phyloP scores from a whole-genome alignment of 1,140 invertebrate species.

The Saccostrea glomerata region DNA sequence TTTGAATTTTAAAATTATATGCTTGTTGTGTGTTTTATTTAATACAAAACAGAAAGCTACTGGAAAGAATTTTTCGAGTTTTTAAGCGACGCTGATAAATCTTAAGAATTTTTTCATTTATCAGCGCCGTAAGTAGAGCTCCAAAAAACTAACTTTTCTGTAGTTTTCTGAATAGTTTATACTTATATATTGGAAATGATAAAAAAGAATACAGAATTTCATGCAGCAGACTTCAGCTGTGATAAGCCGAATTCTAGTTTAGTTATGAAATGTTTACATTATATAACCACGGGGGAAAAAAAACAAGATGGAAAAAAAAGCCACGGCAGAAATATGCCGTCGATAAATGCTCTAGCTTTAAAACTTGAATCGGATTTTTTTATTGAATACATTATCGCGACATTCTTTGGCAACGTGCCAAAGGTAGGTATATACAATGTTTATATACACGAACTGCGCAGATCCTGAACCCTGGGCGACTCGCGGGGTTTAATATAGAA shows the following conservation, averaged over 20 bases:
- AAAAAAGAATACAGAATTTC: too few relatives aligned
- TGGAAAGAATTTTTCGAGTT: neutral
- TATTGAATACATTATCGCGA: slow-evolving; percentile 1
- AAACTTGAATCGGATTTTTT: slow-evolving; percentile 12
- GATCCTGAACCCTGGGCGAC: slow-evolving; percentile 12
- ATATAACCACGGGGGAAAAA: neutral
- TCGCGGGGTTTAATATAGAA: neutral
- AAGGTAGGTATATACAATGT: slow-evolving; percentile 14
- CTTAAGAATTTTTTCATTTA: neutral
- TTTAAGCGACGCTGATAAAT: neutral
- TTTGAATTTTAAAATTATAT: neutral
- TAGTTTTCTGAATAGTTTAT: neutral
- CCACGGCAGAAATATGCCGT: too few relatives aligned
- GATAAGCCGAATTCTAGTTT: too few relatives aligned
- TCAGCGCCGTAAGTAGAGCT: neutral
- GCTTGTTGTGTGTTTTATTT: neutral
- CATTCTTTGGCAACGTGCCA: slow-evolving; percentile 11
- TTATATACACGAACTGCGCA: slow-evolving; percentile 25
- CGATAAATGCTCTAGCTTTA: neutral
- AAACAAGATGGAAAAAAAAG: neutral
- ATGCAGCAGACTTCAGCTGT: too few relatives aligned
- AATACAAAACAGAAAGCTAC: neutral
- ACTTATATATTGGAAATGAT: too few relatives aligned
- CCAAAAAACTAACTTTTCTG: neutral
- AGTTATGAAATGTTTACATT: too few relatives aligned